These are phyloP conservation scores for Drosophila albomicans DNA, from an alignment of 1,140 invertebrate species.

Conservation along the genomic window DNA sequence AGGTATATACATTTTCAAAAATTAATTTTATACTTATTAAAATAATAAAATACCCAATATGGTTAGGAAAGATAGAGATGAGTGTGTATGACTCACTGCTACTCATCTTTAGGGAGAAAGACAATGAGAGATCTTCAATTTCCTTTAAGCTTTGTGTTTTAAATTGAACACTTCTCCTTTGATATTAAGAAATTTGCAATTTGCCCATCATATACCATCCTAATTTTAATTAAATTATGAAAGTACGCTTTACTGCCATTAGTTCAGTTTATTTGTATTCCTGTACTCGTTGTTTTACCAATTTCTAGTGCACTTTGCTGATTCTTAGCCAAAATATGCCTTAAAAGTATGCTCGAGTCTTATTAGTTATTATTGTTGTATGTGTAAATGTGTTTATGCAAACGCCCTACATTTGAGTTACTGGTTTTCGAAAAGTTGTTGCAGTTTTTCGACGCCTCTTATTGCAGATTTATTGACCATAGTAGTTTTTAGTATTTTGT, in stretches of 20 bases:
- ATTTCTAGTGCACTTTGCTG: slow-evolving; percentile 2
- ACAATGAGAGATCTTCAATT: no score
- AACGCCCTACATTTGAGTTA: slow-evolving; percentile 48
- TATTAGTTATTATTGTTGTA: slow-evolving; percentile 74
- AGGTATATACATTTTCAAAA: no score
- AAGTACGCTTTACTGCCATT: background rate
- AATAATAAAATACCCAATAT: no score
- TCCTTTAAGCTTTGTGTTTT: no score
- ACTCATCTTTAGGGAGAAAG: no score
- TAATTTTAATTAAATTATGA: slow-evolving; percentile 75
- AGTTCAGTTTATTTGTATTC: no score
- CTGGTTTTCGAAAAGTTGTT: slow-evolving; percentile 1
- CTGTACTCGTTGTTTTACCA: no score
- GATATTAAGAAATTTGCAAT: no score
- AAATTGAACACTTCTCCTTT: no score
- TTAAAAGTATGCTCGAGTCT: slow-evolving; percentile 75
- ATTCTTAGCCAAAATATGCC: slow-evolving; percentile 43
- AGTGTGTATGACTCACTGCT: no score
- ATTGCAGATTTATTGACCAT: slow-evolving; percentile 76
- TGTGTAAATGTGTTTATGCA: slow-evolving; percentile 66
- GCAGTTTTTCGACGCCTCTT: slow-evolving; percentile 7
- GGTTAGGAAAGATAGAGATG: no score
- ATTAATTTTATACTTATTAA: no score
- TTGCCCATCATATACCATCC: background rate
- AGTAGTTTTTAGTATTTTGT: slow-evolving; percentile 68